Evolutionary conservation across 2,113 vertebrate species (phyloP), one percentile per base, ranked within the genome.

Genomic region (Prochilodus magdalenae): DNA sequence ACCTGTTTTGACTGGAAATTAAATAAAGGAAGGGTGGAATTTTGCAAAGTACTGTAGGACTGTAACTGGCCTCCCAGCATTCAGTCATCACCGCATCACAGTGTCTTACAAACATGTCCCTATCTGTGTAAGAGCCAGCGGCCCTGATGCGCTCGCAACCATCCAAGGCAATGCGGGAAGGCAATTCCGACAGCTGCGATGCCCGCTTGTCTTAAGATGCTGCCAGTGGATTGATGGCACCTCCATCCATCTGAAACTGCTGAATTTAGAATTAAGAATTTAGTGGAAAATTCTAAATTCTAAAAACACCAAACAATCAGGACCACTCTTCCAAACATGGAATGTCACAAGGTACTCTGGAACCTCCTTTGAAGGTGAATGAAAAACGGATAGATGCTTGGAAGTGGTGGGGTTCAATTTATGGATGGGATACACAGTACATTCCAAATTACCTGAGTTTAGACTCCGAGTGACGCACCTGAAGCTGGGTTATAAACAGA

Each of bases 391-490:
- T 49, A 62, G 60, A 81, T 40, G 65, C 22, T 22, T 27, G 84
- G 82, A 81, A 87, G 86, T 87, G 80, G 89, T 4, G 40, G 73
- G 65, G 30, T 26, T 72, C 33, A 90, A 88, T 91, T 91, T 93
- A 90, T 90, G 90, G 93, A 92, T 93, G 94, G n/a, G 93, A 47
- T 20, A 94, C 87, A 93, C 30, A 91, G 93, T 95, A 94, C 94
- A 95, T 95, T 96, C 95, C 96, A 94, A 94, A 95, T 96, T 96
- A 97, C 97, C 97, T 97, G 97, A 99, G 97, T 95, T 96, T 95
- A 95, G 92, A 96, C 95, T 96, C 96, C 94, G 89, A 94, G 93
- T 94, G 94, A 95, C 95, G 95, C 96, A 97, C 97, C 96, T 96
- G 96, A 97, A 98, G 95, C 93, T 77, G 93, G 94, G 94, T 94